Conservation (phyloP, 2,797 vertebrate species). For the Atherinosoma microstoma region DNA sequence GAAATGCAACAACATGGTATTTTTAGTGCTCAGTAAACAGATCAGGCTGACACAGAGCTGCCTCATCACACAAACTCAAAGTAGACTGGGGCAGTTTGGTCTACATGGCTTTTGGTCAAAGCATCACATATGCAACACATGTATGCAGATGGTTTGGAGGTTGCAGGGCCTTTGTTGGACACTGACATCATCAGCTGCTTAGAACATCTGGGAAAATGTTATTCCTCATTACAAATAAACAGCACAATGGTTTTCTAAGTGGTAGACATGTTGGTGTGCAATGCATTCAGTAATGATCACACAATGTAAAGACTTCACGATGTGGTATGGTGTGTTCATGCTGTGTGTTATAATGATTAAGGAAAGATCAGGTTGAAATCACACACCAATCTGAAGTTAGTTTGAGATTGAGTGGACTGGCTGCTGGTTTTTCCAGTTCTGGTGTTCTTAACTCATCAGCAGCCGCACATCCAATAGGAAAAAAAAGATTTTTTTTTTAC, state of each 20-base stretch:
- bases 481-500: constrained; percentile 12
- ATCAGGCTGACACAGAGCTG: constrained; percentile 49
- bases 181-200: constrained; percentile 10
- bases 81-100: constrained; percentile 45
- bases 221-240: constrained; percentile 8
- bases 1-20: constrained; percentile 65
- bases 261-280: background rate
- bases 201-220: constrained; percentile 10
- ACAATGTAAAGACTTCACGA: background rate
- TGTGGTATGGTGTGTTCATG: background rate
- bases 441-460: constrained; percentile 19
- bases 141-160: constrained; percentile 22
- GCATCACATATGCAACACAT: constrained; percentile 27
- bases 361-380: background rate
- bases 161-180: constrained; percentile 18
- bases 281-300: background rate
- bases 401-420: constrained; percentile 2
- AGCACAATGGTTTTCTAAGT: background rate
- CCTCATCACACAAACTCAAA: constrained; percentile 65
- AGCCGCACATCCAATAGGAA: constrained; percentile 8
- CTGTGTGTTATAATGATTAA: background rate
- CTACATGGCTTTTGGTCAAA: constrained; percentile 35
- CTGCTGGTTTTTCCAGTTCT: constrained; percentile 3
- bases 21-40: constrained; percentile 73
- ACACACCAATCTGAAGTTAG: background rate